Evolutionary conservation across 1,140 invertebrate species (phyloP).

Genomic region (Mycetomoellerius zeteki): DNA sequence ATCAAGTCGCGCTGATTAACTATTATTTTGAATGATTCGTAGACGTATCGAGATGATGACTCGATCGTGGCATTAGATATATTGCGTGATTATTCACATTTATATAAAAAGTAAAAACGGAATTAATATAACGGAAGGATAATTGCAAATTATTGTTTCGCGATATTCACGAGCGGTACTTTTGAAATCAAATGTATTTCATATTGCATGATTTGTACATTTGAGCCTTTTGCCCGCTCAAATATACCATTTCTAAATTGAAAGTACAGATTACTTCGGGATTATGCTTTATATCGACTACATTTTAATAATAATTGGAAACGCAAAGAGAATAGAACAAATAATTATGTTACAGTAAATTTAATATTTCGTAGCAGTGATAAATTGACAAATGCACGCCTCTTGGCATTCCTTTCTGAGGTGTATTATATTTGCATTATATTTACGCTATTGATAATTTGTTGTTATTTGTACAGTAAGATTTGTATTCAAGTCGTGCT

Average conservation of each 20-base stretch:
- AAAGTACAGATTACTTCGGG: not conserved
- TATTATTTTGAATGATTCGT: not conserved
- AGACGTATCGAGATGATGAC: not conserved
- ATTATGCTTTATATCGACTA: not conserved
- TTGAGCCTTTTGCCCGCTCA: not conserved
- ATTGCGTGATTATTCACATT: not conserved
- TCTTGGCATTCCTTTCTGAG: not conserved
- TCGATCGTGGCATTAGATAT: not conserved
- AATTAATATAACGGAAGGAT: not conserved
- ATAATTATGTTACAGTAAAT: not conserved
- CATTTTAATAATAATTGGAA: conserved; percentile 3
- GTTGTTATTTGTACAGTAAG: not conserved
- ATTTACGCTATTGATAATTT: not conserved
- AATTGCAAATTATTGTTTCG: not conserved
- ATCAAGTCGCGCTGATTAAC: not conserved
- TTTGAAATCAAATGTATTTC: not conserved
- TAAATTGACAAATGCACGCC: not conserved
- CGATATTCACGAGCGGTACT: not conserved
- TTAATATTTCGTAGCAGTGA: not conserved
- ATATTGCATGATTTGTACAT: no score
- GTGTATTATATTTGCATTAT: not conserved
- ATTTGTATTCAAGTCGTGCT: no score
- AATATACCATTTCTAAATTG: not conserved
- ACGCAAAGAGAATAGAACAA: not conserved
- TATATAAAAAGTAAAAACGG: not conserved